A percentile compares a stretch with the other conserved stretches of the same genome.
These are phyloP conservation scores for Ichneumoninae sp. DNA, from an alignment of 2,888 invertebrate genomes.

Conservation along the genomic window DNA sequence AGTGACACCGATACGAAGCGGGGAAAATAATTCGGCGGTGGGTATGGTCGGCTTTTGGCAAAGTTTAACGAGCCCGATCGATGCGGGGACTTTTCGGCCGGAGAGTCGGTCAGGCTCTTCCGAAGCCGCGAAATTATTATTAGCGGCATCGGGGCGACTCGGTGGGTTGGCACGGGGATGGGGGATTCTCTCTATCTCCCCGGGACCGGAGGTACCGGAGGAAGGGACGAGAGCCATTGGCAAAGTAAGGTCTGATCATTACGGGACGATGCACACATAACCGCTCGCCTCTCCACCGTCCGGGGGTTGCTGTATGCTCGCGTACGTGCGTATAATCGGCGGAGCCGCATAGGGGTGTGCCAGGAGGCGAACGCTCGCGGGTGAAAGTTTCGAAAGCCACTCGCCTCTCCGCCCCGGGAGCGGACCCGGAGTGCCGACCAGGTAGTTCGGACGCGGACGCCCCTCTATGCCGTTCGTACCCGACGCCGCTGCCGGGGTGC, in stretches of 20 bases:
- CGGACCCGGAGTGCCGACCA: constrained; percentile 40
- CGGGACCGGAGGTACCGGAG: too few relatives aligned
- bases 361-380: constrained; percentile 33
- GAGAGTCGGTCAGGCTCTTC: constrained; percentile 37
- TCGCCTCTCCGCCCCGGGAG: constrained; percentile 40
- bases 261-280: constrained; percentile 48
- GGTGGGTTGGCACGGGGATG: not conserved
- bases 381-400: constrained; percentile 60
- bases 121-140: constrained; percentile 59
- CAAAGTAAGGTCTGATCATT: constrained; percentile 52
- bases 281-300: not conserved
- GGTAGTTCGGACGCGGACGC: constrained; percentile 41
- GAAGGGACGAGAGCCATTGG: constrained; percentile 1
- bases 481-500: constrained; percentile 35
- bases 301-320: constrained; percentile 26
- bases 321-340: constrained; percentile 54
- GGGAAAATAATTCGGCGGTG: not conserved
- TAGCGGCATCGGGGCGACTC: constrained; percentile 41
- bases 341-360: constrained; percentile 53
- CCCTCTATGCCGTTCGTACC: constrained; percentile 40
- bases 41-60: constrained; percentile 3
- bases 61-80: constrained; percentile 48
- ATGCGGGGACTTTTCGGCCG: constrained; percentile 45
- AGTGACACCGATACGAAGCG: not conserved
- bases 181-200: not conserved